A percentile compares a stretch with the other conserved stretches of the same genome.
phyloP scores from a whole-genome alignment of 2,888 invertebrate species.

The Laspeyria flexula region DNA sequence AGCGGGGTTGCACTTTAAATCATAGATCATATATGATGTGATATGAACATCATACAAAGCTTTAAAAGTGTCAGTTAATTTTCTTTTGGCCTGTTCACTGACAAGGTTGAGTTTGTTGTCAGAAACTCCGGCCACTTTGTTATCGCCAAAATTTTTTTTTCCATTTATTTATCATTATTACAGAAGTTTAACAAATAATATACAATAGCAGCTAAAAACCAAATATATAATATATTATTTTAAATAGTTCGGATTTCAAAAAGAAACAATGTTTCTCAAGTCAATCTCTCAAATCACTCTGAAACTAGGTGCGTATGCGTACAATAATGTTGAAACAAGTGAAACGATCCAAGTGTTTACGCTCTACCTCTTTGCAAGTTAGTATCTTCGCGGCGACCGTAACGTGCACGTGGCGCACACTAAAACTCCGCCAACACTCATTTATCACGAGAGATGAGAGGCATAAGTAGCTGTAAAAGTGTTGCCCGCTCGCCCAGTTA shows the following conservation, averaged over 20 bases:
- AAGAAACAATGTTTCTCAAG: constrained; percentile 21
- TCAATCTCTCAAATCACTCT: constrained; percentile 18
- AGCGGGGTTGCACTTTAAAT: too few relatives aligned
- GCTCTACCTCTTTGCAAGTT: constrained; percentile 48
- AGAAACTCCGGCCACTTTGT: too few relatives aligned
- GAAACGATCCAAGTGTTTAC: constrained; percentile 58
- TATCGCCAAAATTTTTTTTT: too few relatives aligned
- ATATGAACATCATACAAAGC: too few relatives aligned
- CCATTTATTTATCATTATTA: too few relatives aligned
- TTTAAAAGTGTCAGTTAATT: too few relatives aligned
- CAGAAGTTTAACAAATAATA: too few relatives aligned
- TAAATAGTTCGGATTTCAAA: neutral
- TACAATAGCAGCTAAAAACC: too few relatives aligned
- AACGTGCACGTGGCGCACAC: constrained; percentile 71
- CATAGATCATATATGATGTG: too few relatives aligned
- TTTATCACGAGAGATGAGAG: constrained; percentile 76
- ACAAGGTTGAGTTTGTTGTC: too few relatives aligned
- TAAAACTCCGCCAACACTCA: constrained; percentile 72
- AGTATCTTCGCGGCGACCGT: constrained; percentile 57
- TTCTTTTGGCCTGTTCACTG: too few relatives aligned
- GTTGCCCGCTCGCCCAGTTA: constrained; percentile 45
- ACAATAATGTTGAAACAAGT: constrained; percentile 54
- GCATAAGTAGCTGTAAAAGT: constrained; percentile 68
- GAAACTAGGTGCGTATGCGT: constrained; percentile 26
- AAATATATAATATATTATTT: too few relatives aligned